These are phyloP conservation scores for Lapara coniferarum DNA, from an alignment of 2,888 invertebrate species.

Conservation along the genomic window DNA sequence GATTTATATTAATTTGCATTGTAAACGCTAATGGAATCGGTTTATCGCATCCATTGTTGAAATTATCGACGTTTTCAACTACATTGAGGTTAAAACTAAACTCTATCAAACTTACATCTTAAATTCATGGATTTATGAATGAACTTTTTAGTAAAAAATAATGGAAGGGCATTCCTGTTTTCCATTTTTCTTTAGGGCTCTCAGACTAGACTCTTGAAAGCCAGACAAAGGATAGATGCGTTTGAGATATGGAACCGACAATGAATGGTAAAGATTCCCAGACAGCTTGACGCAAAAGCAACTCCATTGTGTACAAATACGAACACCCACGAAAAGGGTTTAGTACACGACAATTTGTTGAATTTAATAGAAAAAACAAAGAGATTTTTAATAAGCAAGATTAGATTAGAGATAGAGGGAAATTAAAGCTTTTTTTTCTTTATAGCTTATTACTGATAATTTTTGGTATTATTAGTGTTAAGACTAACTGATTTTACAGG, in stretches of 20 bases:
- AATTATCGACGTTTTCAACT: constrained; percentile 41
- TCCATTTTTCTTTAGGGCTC: constrained; percentile 26
- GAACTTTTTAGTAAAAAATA: neutral
- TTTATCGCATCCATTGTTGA: constrained; percentile 51
- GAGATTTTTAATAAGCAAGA: too few relatives aligned
- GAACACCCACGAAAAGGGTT: constrained; percentile 20
- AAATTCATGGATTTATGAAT: neutral
- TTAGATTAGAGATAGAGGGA: neutral
- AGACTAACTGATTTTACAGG: too few relatives aligned
- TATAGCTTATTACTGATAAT: too few relatives aligned
- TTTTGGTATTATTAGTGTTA: too few relatives aligned
- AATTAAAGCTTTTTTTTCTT: neutral
- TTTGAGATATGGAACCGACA: constrained; percentile 27
- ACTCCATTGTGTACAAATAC: constrained; percentile 20
- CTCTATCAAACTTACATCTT: too few relatives aligned
- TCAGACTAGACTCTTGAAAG: constrained; percentile 27
- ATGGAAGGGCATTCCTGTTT: neutral
- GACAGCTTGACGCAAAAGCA: constrained; percentile 28
- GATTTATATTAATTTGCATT: constrained; percentile 74
- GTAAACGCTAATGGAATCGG: constrained; percentile 65
- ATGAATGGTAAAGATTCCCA: constrained; percentile 27
- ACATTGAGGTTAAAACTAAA: constrained; percentile 29
- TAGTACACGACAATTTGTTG: constrained; percentile 3
- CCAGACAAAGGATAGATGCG: constrained; percentile 30
- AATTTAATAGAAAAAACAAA: neutral